Percentiles rank a stretch among this genome's conserved stretches.
These are phyloP conservation scores for Eolophus roseicapilla DNA, from an alignment of 2,113 vertebrate species.

Conservation along the genomic window DNA sequence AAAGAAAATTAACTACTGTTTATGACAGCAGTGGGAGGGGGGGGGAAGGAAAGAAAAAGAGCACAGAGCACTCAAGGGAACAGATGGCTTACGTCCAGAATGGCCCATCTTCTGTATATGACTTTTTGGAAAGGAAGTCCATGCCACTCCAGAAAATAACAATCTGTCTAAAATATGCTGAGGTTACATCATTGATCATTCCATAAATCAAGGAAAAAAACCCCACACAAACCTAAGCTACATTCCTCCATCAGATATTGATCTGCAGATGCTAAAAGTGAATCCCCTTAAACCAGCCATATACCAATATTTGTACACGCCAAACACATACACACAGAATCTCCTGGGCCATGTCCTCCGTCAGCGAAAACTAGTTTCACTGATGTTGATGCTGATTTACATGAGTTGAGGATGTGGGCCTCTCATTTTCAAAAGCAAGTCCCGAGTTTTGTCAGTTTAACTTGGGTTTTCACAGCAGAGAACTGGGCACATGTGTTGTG, in stretches of 20 bases:
- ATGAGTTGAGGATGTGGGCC: background rate
- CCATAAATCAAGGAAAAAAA: background rate
- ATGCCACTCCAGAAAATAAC: background rate
- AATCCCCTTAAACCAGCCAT: background rate
- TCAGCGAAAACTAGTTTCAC: constrained; percentile 11
- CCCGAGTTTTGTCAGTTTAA: background rate
- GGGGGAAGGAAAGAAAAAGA: background rate
- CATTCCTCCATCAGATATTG: background rate
- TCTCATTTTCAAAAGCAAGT: background rate
- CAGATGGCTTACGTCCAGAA: constrained; percentile 12
- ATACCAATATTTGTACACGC: background rate
- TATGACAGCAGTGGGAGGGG: background rate
- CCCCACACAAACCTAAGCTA: background rate
- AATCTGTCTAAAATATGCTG: background rate
- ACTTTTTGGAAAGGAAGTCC: background rate
- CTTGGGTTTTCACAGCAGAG: background rate
- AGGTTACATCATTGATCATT: background rate
- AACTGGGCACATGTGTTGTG: fast-evolving
- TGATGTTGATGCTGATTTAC: background rate
- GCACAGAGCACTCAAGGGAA: background rate
- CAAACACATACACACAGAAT: background rate
- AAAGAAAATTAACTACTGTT: constrained; percentile 49
- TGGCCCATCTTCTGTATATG: background rate
- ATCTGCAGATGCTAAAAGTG: background rate
- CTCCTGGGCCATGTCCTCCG: constrained; percentile 24